Base-by-base conservation (phyloP, 1,140 invertebrate genomes). In the Lutraria rhynchaena region DNA sequence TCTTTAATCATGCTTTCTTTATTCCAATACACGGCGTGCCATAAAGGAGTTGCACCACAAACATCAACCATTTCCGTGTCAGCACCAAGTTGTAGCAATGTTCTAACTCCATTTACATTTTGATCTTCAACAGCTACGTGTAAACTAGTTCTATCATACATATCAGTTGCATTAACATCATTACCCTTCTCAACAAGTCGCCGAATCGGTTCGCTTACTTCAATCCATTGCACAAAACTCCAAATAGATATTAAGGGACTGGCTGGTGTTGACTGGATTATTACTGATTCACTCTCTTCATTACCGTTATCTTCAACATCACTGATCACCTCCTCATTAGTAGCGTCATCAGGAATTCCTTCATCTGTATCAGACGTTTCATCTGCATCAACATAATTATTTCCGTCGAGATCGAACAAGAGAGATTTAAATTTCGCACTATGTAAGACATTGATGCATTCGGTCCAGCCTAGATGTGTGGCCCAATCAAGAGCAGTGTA, bases 1-100 rank as follows among this genome's bases (percentile, higher is more conserved):
- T 81, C 78, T 27, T 74, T 73, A n/a, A 81, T 65, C 58, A 81
- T 74, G 29, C 78, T 81, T n/a, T 73, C 67, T 37, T 73, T 74
- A 44, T 81, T 81, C 78, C 78, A 81, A 49, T 63, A 81, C 0
- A 81, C 78, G 1, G 69, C 78, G 58, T 81, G 78, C 78, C 78
- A 81, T 33, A 81, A 74, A 22, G 78, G 78, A 7, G 78, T 81
- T 4, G 67, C 78, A 17, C 35, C 51, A 41, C 78, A 81, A n/a
- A 73, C 24, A 49, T 81, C 78, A 19, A 33, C 31, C 27, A 41
- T 19, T 49, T 74, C 69, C 0, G 53, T n/a, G 35, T 81, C 67
- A 55, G 78, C 78, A 63, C 78, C 78, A 27, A 81, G 78, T 49
- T 53, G 58, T 19, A 81, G 33, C 33, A 81, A 55, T 19, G 57